Evolutionary conservation across 2,113 vertebrate genomes (phyloP).

Genomic region (Elanoides forficatus): DNA sequence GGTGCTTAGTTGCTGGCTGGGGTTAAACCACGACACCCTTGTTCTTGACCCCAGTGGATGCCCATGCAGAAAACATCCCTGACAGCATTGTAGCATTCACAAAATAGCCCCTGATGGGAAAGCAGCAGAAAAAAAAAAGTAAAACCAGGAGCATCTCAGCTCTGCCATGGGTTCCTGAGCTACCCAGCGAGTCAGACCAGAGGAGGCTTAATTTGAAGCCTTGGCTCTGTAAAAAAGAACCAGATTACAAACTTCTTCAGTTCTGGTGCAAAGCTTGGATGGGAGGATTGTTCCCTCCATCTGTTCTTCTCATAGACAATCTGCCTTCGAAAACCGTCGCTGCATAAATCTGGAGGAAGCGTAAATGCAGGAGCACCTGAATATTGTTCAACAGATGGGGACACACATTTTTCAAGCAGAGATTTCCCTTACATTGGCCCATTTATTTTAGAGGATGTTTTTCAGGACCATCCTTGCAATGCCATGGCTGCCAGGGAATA

Average conservation of each 20-base stretch:
- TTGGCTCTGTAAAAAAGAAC: conserved; percentile 33
- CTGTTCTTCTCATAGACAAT: conserved; percentile 43
- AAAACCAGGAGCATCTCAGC: not conserved
- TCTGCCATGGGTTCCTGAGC: fast-evolving
- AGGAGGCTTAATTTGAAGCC: not conserved
- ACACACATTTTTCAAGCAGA: conserved; percentile 14
- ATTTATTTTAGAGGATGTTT: conserved; percentile 23
- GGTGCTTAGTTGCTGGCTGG: no score
- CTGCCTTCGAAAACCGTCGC: not conserved
- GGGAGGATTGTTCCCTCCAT: conserved; percentile 33
- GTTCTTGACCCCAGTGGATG: not conserved
- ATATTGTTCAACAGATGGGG: conserved; percentile 42
- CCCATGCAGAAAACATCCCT: not conserved
- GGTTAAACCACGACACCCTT: no score
- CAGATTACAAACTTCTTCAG: conserved; percentile 47
- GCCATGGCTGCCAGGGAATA: not conserved
- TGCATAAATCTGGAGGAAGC: conserved; percentile 55
- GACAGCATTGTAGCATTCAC: not conserved
- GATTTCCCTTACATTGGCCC: not conserved
- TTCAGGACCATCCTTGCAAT: not conserved
- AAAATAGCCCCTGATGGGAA: not conserved
- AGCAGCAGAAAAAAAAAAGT: not conserved
- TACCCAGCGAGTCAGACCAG: not conserved
- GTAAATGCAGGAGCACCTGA: conserved; percentile 46
- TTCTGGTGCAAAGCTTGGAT: conserved; percentile 30